Base-by-base conservation (phyloP, 2,113 vertebrate genomes). In the Nesogale talazaci region DNA sequence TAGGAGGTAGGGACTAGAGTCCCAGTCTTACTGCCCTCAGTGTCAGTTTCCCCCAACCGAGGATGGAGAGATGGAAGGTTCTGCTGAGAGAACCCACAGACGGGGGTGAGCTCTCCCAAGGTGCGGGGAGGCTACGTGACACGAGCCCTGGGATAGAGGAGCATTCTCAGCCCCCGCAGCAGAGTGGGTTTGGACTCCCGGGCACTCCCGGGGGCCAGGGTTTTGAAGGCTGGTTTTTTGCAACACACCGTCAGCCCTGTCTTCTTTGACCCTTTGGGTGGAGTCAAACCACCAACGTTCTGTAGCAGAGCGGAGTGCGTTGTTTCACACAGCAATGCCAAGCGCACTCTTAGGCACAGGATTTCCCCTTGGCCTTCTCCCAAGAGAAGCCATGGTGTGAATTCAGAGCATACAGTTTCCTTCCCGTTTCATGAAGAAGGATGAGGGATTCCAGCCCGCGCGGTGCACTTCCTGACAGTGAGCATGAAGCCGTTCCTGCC, bases 401-500 rank as follows among this genome's bases (percentile, higher is more conserved):
- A 6, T 77, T 76, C 6, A 29, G 27, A 65, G 34, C 11, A 3
- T 25, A 52, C 76, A 65, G 25, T 40, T 83, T n/a, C 52, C 23
- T 15, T 87, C 23, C 46, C 34, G 22, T 69, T 83, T 87, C 40
- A 17, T 61, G 3, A 81, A 72, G 65, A 25, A 20, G 4, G 72
- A 16, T 69, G 69, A 83, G 52, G 46, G 23, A 88, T 19, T 83
- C 78, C 40, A 42, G 23, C 52, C 88, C 67, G 34, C 29, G 77
- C 77, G 89, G 27, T 77, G 2, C 83, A n/a, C 86, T 91, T 94
- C 56, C 20, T 82, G 22, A 90, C 23, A 20, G 19, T 87, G 59
- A 69, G 27, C 29, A 65, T 36, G 72, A 46, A n/a, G 27, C 90
- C 29, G 38, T 63, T 57, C 29, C 84, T 76, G 57, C 46, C 25